Evolutionary conservation across 2,113 vertebrate genomes (phyloP).

Genomic region (Antechinus flavipes): DNA sequence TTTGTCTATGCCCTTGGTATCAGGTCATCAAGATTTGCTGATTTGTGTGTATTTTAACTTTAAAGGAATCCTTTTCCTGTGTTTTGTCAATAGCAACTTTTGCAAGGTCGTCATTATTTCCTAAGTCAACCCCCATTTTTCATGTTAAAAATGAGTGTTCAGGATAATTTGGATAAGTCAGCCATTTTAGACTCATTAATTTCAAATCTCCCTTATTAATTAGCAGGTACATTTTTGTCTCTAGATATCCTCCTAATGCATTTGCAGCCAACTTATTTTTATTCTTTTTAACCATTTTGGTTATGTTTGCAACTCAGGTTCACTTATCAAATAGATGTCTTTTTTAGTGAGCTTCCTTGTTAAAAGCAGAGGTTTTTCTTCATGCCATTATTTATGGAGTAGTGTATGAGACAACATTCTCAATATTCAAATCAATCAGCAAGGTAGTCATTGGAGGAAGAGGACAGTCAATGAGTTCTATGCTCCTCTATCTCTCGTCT

Average conservation of each 20-base stretch:
- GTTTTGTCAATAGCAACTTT: constrained; percentile 47
- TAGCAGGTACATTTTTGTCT: constrained; percentile 5
- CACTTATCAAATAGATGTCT: not conserved
- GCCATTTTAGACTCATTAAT: constrained; percentile 6
- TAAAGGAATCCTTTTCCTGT: not conserved
- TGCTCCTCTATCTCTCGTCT: not conserved
- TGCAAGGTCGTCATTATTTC: not conserved
- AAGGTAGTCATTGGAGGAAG: not conserved
- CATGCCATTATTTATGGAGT: not conserved
- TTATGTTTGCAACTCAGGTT: not conserved
- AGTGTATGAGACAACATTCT: not conserved
- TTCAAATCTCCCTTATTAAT: not conserved
- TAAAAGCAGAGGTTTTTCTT: not conserved
- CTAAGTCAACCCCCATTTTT: constrained; percentile 24
- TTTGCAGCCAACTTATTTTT: constrained; percentile 20
- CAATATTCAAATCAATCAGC: not conserved
- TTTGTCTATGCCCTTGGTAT: not conserved
- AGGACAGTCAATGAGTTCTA: fast-evolving
- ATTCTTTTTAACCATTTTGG: constrained; percentile 1
- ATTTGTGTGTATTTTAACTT: not conserved
- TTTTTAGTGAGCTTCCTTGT: not conserved
- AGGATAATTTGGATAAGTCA: constrained; percentile 8
- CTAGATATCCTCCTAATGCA: not conserved
- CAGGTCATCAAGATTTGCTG: not conserved
- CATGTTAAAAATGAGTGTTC: constrained; percentile 5